These are phyloP conservation scores for Ophraella communa DNA, from an alignment of 2,888 invertebrate species.

Conservation along the genomic window DNA sequence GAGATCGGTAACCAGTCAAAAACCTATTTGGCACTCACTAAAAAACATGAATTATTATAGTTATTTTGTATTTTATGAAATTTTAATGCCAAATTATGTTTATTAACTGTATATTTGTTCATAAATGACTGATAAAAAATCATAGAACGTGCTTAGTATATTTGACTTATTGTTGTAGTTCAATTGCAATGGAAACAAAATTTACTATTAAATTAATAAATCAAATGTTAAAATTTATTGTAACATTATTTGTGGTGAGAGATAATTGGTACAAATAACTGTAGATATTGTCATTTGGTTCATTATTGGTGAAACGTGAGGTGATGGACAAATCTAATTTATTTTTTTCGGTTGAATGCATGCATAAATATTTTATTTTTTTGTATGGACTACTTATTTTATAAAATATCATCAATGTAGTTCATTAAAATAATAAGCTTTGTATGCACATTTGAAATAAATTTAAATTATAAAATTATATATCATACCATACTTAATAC, in stretches of 20 bases:
- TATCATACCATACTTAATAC: too few relatives aligned
- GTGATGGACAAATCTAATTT: too few relatives aligned
- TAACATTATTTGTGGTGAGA: neutral
- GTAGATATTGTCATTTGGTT: neutral
- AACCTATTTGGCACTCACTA: neutral
- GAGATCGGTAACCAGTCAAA: neutral
- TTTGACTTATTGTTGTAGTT: neutral
- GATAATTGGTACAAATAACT: neutral
- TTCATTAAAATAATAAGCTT: too few relatives aligned
- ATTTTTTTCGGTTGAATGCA: too few relatives aligned
- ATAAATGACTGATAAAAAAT: constrained; percentile 16
- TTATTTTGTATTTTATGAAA: neutral
- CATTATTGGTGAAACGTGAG: neutral
- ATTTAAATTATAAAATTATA: too few relatives aligned
- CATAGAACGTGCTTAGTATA: constrained; percentile 18
- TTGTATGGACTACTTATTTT: too few relatives aligned
- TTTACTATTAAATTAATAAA: neutral
- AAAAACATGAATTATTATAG: neutral
- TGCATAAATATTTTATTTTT: neutral
- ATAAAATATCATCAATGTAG: neutral
- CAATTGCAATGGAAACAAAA: neutral
- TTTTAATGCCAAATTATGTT: constrained; percentile 4
- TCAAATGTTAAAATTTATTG: neutral
- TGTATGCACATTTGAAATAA: too few relatives aligned
- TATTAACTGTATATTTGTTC: constrained; percentile 5